A percentile compares a stretch with the other conserved stretches of the same genome.
These are phyloP conservation scores for Eulemur albifrons DNA, from an alignment of 2,797 vertebrate species.

Conservation along the genomic window DNA sequence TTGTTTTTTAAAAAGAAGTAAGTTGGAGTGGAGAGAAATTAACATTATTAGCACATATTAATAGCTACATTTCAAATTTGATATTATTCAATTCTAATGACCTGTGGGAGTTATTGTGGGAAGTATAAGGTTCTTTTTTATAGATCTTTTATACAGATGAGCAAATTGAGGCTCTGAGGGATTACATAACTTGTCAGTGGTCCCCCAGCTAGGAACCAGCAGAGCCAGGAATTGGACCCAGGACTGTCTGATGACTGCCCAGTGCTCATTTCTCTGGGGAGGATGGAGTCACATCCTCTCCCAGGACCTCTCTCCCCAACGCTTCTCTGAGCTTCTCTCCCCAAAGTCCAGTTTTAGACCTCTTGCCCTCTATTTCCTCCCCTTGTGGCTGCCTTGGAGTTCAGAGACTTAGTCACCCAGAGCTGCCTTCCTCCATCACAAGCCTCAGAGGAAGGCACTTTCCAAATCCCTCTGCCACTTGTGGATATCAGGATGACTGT, in stretches of 20 bases:
- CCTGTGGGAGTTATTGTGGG: neutral
- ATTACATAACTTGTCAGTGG: neutral
- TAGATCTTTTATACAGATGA: neutral
- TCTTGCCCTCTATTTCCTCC: neutral
- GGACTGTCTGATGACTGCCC: neutral
- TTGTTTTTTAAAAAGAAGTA: neutral
- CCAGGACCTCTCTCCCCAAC: neutral
- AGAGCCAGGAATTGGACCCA: neutral
- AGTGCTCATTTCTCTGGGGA: neutral
- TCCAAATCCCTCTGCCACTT: neutral
- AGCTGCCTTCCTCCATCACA: neutral
- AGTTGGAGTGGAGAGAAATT: neutral
- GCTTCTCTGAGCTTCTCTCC: neutral
- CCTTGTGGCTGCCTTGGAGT: neutral
- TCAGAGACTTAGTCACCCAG: neutral
- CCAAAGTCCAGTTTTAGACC: neutral
- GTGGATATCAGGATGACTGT: slow-evolving; percentile 24
- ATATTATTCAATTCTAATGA: slow-evolving; percentile 13
- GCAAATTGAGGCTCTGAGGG: neutral
- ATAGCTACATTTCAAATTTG: neutral
- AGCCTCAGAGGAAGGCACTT: neutral
- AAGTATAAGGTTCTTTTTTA: neutral
- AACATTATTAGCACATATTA: neutral
- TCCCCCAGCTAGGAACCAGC: neutral
- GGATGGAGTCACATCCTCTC: neutral